Conservation (phyloP, 1,140 invertebrate species). For the Littorina saxatilis region DNA sequence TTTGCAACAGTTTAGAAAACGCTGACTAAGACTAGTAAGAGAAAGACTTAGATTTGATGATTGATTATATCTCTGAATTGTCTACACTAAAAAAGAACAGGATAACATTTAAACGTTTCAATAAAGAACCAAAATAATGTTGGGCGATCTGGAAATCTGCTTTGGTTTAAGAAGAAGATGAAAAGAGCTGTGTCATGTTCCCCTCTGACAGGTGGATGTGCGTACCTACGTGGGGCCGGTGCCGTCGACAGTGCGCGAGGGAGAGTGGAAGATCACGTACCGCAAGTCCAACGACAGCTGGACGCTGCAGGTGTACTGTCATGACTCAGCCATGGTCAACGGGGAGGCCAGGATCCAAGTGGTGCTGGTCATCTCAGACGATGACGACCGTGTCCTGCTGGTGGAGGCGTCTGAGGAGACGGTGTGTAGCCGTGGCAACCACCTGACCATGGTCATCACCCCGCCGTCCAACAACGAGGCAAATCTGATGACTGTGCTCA, state of each 20-base stretch:
- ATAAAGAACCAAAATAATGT: no score
- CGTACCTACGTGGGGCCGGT: conserved; percentile 72
- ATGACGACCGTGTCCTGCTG: conserved; percentile 71
- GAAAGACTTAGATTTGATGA: no score
- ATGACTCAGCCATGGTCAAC: conserved; percentile 71
- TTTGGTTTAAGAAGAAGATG: no score
- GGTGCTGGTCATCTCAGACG: conserved; percentile 68
- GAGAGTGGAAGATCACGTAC: conserved; percentile 75
- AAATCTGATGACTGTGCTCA: conserved; percentile 70
- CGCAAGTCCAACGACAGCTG: conserved; percentile 69
- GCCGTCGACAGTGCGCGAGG: conserved; percentile 65
- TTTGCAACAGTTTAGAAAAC: no score
- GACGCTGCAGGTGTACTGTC: conserved; percentile 68
- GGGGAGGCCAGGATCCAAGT: conserved; percentile 70
- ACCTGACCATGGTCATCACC: conserved; percentile 64
- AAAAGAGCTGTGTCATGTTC: no score
- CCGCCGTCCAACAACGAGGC: conserved; percentile 61
- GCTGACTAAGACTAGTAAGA: no score
- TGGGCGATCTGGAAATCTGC: no score
- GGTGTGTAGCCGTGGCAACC: conserved; percentile 65
- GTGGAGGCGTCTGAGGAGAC: conserved; percentile 66
- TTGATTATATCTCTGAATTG: no score
- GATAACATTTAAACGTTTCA: no score
- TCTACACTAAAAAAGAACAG: no score
- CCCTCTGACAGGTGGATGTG: conserved; percentile 63